Evolutionary conservation across 2,888 invertebrate genomes (phyloP).

Genomic region (Proisotoma minuta): DNA sequence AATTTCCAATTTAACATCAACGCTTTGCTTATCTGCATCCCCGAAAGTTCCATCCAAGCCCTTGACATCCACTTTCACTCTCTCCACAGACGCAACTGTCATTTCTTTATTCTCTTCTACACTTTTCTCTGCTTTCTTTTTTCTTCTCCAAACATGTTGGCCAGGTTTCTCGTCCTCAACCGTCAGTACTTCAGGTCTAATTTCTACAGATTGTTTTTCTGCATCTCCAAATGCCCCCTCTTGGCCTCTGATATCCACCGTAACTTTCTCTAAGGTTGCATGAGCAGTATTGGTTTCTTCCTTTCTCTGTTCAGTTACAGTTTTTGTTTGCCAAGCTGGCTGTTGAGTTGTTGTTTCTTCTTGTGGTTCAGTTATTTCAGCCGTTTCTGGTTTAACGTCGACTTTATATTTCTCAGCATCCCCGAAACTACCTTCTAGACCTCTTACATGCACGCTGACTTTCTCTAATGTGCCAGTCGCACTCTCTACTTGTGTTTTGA

Average conservation of each 20-base stretch:
- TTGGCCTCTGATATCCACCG: neutral
- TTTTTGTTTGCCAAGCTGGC: no score
- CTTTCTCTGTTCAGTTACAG: neutral
- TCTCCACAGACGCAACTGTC: neutral
- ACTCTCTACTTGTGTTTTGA: neutral
- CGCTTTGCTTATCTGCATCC: neutral
- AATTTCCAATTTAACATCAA: neutral
- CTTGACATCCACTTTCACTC: neutral
- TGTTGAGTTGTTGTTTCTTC: neutral
- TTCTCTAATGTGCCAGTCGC: neutral
- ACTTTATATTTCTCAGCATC: neutral
- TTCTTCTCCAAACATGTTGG: neutral
- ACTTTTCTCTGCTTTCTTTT: conserved; percentile 13
- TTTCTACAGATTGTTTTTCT: neutral
- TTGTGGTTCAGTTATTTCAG: neutral
- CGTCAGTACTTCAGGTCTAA: neutral
- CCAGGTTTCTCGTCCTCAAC: neutral
- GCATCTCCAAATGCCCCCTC: neutral
- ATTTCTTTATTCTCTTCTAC: neutral
- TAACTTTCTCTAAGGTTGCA: no score
- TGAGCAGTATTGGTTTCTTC: neutral
- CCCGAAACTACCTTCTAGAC: neutral
- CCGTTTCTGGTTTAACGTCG: neutral
- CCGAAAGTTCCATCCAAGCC: neutral
- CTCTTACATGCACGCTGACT: neutral